Conservation (phyloP, 1,140 invertebrate genomes). For the Plutomurus gul region DNA sequence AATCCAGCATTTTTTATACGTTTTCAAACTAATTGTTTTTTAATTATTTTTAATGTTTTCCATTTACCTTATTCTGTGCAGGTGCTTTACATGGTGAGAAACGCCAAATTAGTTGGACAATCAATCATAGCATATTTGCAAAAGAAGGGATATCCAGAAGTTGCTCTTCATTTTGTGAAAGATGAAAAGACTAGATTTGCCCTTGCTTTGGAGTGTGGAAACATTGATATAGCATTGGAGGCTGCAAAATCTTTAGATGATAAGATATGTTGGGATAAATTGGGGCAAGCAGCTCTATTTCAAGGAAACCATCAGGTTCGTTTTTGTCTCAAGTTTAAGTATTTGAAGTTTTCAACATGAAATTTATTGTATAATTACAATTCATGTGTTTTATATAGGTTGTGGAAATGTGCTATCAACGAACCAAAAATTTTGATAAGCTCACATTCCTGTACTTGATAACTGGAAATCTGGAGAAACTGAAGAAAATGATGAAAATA, state of each 20-base stretch:
- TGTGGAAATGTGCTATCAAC: slow-evolving; percentile 99
- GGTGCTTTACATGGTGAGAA: slow-evolving; percentile 96
- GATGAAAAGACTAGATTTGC: slow-evolving; percentile 97
- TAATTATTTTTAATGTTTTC: background rate
- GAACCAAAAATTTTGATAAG: slow-evolving; percentile 99
- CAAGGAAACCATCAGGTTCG: slow-evolving; percentile 96
- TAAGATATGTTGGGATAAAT: slow-evolving; percentile 91
- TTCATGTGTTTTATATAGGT: no score
- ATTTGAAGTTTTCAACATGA: background rate
- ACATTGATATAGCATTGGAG: slow-evolving; percentile 93
- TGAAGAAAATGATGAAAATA: slow-evolving; percentile 99
- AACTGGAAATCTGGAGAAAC: slow-evolving; percentile 97
- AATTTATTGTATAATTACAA: no score
- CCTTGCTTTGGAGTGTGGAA: slow-evolving; percentile 95
- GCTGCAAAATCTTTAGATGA: slow-evolving; percentile 94
- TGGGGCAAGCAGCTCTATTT: slow-evolving; percentile 91
- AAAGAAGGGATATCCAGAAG: slow-evolving; percentile 99
- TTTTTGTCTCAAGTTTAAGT: background rate
- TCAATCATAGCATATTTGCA: slow-evolving; percentile 99
- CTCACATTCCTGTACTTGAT: slow-evolving; percentile 97
- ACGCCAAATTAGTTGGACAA: slow-evolving; percentile 95
- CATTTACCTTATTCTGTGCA: slow-evolving; percentile 53
- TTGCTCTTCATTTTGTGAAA: slow-evolving; percentile 99
- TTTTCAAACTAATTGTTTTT: background rate
- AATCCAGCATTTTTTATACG: background rate